These are phyloP conservation scores for Diabrotica undecimpunctata DNA, from an alignment of 1,140 invertebrate species.

Conservation along the genomic window DNA sequence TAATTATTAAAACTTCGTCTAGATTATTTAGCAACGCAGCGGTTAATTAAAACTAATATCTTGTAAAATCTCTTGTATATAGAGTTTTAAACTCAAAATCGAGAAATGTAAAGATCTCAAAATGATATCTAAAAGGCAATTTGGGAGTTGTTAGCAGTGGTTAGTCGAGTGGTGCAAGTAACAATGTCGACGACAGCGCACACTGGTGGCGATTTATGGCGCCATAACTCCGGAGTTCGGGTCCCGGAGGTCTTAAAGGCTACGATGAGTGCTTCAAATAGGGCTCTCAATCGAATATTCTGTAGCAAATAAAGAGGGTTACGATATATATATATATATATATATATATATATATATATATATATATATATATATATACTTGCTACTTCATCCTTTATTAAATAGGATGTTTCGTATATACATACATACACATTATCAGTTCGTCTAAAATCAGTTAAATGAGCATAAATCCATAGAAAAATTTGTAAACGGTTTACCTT, in stretches of 20 bases:
- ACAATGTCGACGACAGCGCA: slow-evolving; percentile 38
- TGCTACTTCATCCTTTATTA: too few relatives aligned
- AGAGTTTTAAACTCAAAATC: slow-evolving; percentile 9
- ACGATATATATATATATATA: too few relatives aligned
- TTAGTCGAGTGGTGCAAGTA: slow-evolving; percentile 43
- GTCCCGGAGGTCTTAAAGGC: slow-evolving; percentile 22
- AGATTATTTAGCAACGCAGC: neutral
- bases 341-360: too few relatives aligned
- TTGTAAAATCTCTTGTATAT: slow-evolving; percentile 3
- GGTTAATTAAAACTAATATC: slow-evolving; percentile 3
- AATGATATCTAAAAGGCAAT: slow-evolving; percentile 43
- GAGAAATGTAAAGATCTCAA: slow-evolving; percentile 19
- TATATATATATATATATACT: too few relatives aligned
- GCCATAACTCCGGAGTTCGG: slow-evolving; percentile 31
- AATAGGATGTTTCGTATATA: too few relatives aligned
- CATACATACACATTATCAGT: too few relatives aligned
- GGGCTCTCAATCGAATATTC: too few relatives aligned
- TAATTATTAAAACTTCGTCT: neutral
- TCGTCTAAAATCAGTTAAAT: too few relatives aligned
- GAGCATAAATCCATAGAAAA: too few relatives aligned
- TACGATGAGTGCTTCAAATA: neutral
- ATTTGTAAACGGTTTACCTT: too few relatives aligned
- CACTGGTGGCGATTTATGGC: slow-evolving; percentile 39
- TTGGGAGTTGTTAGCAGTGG: slow-evolving; percentile 46
- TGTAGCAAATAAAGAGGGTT: too few relatives aligned